phyloP scores from a whole-genome alignment of 2,888 invertebrate genomes.

The Auanema freiburgensis region DNA sequence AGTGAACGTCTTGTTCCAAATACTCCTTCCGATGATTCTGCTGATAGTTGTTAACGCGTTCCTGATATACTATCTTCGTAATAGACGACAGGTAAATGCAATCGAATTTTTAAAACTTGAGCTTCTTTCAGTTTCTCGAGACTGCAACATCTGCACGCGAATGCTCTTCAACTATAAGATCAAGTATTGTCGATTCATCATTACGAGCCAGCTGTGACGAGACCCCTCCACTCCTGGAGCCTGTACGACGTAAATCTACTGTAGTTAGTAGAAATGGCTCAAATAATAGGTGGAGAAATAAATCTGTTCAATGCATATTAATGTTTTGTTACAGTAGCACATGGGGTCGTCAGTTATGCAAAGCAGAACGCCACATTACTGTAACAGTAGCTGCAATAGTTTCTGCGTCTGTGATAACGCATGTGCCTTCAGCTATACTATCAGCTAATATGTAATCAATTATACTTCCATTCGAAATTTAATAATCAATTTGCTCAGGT shows the following conservation, averaged over 20 bases:
- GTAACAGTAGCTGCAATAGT: constrained; percentile 47
- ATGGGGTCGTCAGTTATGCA: constrained; percentile 39
- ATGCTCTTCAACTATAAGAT: neutral
- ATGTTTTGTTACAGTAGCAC: neutral
- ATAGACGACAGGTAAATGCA: constrained; percentile 22
- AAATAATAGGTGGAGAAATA: constrained; percentile 7
- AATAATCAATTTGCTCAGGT: constrained; percentile 33
- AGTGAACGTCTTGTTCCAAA: constrained; percentile 24
- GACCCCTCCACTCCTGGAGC: constrained; percentile 24
- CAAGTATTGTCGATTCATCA: too few relatives aligned
- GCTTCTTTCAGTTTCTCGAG: constrained; percentile 13
- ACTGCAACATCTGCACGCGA: constrained; percentile 15
- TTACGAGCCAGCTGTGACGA: constrained; percentile 18
- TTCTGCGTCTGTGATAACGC: constrained; percentile 42
- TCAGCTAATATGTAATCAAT: constrained; percentile 39
- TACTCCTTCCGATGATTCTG: constrained; percentile 40
- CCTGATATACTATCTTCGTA: constrained; percentile 41
- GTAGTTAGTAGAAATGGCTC: constrained; percentile 18
- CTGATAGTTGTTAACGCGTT: constrained; percentile 40
- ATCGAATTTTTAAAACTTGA: neutral
- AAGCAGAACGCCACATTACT: constrained; percentile 48
- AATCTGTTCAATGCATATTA: neutral
- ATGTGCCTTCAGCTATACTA: constrained; percentile 42
- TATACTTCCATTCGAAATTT: too few relatives aligned
- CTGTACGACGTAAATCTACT: constrained; percentile 9